A percentile compares a stretch with the other conserved stretches of the same genome.
These are phyloP conservation scores for Antechinus flavipes DNA, from an alignment of 2,113 vertebrate species.

Conservation along the genomic window DNA sequence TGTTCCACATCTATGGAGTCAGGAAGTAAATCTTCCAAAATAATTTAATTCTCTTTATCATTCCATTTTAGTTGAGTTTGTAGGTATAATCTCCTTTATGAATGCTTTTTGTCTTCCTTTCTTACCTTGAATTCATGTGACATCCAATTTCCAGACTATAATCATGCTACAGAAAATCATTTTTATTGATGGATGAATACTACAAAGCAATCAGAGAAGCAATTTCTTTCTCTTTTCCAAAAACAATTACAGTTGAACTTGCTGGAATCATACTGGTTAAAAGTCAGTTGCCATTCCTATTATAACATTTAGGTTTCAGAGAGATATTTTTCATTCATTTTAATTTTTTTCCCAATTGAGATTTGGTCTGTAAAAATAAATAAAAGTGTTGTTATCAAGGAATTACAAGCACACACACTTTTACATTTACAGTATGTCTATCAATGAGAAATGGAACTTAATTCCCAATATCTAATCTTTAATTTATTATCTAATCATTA, in stretches of 20 bases:
- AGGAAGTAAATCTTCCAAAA: background rate
- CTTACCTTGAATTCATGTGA: slow-evolving; percentile 23
- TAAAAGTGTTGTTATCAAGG: background rate
- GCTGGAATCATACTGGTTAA: slow-evolving; percentile 33
- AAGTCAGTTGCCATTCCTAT: slow-evolving; percentile 43
- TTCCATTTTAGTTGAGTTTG: background rate
- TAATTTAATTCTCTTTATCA: background rate
- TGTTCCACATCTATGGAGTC: background rate
- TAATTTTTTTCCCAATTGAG: slow-evolving; percentile 27
- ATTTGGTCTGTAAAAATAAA: background rate
- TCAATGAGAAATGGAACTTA: background rate
- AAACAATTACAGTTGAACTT: slow-evolving; percentile 48
- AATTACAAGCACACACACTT: background rate
- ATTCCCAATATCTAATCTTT: background rate
- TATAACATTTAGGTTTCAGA: background rate
- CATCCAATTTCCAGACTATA: slow-evolving; percentile 48
- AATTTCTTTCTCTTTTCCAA: slow-evolving; percentile 53
- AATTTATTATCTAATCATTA: background rate
- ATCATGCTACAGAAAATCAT: slow-evolving; percentile 32
- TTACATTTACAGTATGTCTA: background rate
- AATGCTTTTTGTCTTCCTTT: background rate
- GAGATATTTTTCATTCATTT: slow-evolving; percentile 22
- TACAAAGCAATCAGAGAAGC: background rate
- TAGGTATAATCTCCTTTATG: background rate
- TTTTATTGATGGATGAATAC: slow-evolving; percentile 24